These are phyloP conservation scores for Scaptomyza montana DNA, from an alignment of 1,140 invertebrate genomes.

Conservation along the genomic window DNA sequence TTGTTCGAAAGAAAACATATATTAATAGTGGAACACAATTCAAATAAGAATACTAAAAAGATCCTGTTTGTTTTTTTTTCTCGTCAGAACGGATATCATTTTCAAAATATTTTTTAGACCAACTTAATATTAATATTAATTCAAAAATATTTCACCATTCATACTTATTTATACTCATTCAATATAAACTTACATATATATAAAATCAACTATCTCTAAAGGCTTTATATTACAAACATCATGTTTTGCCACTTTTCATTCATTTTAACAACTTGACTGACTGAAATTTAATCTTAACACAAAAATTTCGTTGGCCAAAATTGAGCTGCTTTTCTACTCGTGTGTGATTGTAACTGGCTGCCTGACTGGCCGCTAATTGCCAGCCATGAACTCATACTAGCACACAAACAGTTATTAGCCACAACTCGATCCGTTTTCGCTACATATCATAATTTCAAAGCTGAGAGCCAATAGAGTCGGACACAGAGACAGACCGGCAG, in stretches of 20 bases:
- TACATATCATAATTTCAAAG: slow-evolving; percentile 73
- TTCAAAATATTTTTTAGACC: too few species aligned
- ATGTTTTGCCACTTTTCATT: background rate
- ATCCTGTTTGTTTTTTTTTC: too few species aligned
- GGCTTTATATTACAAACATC: too few species aligned
- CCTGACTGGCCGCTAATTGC: slow-evolving; percentile 50
- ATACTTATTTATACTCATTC: too few species aligned
- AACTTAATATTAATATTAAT: too few species aligned
- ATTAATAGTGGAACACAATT: too few species aligned
- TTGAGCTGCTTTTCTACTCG: background rate
- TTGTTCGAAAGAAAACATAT: too few species aligned
- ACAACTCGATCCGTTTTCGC: slow-evolving; percentile 31
- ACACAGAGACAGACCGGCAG: background rate
- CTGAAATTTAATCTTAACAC: background rate
- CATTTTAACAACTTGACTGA: slow-evolving; percentile 1
- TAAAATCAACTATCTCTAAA: too few species aligned
- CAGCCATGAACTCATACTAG: slow-evolving; percentile 51
- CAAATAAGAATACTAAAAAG: too few species aligned
- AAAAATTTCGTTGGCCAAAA: background rate
- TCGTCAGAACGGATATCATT: too few species aligned
- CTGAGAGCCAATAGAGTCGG: slow-evolving; percentile 27
- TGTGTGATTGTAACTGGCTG: background rate
- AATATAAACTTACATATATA: too few species aligned
- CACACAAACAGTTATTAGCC: slow-evolving; percentile 57
- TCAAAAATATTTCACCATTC: too few species aligned